phyloP scores from a whole-genome alignment of 2,113 vertebrate species.

The Albula goreensis region DNA sequence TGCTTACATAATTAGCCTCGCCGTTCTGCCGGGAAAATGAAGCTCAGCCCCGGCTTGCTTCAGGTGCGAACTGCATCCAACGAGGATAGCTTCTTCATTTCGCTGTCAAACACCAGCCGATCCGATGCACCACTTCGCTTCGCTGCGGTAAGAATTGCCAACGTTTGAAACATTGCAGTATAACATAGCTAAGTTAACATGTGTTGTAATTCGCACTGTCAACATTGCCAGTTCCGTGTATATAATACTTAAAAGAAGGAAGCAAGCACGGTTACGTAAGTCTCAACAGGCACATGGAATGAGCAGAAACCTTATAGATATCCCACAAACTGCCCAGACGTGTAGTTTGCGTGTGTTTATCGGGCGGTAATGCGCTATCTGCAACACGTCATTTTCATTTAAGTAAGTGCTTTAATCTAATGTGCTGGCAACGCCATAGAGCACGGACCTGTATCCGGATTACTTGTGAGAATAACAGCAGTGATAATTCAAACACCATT shows the following conservation, averaged over 20 bases:
- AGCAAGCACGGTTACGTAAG: slow-evolving; percentile 31
- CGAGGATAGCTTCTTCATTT: slow-evolving; percentile 10
- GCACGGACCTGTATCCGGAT: not conserved
- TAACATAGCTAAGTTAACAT: too few relatives aligned
- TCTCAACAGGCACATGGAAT: not conserved
- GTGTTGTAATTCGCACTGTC: not conserved
- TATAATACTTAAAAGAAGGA: not conserved
- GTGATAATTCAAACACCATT: not conserved
- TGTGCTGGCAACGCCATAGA: not conserved
- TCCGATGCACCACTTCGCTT: slow-evolving; percentile 37
- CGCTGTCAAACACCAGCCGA: slow-evolving; percentile 17
- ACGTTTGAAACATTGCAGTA: not conserved
- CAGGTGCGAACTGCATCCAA: slow-evolving; percentile 28
- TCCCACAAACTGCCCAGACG: not conserved
- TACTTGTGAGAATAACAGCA: not conserved
- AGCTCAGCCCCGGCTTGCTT: slow-evolving; percentile 21
- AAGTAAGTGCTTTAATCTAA: not conserved
- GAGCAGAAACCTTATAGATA: not conserved
- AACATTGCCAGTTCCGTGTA: not conserved
- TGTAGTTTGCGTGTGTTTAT: not conserved
- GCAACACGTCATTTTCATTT: not conserved
- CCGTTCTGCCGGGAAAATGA: slow-evolving; percentile 39
- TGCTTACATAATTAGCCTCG: slow-evolving; percentile 21
- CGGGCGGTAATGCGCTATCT: not conserved
- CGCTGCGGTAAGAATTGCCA: slow-evolving; percentile 25